These are phyloP conservation scores for Typhlichthys subterraneus DNA, from an alignment of 2,797 vertebrate species.

Conservation along the genomic window DNA sequence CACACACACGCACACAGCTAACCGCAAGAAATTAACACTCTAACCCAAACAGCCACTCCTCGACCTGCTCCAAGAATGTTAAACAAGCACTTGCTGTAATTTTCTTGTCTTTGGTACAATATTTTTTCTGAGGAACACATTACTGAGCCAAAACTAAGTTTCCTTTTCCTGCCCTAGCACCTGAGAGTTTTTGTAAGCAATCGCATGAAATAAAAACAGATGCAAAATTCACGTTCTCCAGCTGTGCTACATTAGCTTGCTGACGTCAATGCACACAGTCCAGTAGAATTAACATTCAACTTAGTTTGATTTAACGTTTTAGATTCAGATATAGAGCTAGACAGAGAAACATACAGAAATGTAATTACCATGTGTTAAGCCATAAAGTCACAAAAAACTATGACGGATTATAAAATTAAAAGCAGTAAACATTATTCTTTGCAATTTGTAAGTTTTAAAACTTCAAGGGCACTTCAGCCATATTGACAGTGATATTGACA, in stretches of 20 bases:
- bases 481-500: neutral
- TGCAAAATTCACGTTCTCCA: conserved; percentile 27
- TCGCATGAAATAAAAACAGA: conserved; percentile 40
- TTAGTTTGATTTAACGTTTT: conserved; percentile 8
- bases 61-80: conserved; percentile 29
- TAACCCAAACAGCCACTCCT: conserved; percentile 23
- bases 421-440: neutral
- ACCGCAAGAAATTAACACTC: conserved; percentile 34
- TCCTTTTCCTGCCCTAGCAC: conserved; percentile 46
- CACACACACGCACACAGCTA: conserved; percentile 12
- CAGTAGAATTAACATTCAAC: conserved; percentile 11
- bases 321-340: neutral
- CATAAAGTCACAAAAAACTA: too few species aligned
- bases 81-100: conserved; percentile 37
- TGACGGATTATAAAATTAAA: neutral
- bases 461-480: too few species aligned
- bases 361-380: too few species aligned
- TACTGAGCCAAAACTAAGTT: conserved; percentile 45
- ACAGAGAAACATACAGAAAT: neutral
- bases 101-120: conserved; percentile 55
- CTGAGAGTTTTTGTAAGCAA: conserved; percentile 36
- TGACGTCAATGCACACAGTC: conserved; percentile 11
- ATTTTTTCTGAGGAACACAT: conserved; percentile 15
- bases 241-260: conserved; percentile 9
- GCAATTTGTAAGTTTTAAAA: too few species aligned